Evolutionary conservation across 2,888 invertebrate genomes (phyloP).

Genomic region (Dendrolimus houi): DNA sequence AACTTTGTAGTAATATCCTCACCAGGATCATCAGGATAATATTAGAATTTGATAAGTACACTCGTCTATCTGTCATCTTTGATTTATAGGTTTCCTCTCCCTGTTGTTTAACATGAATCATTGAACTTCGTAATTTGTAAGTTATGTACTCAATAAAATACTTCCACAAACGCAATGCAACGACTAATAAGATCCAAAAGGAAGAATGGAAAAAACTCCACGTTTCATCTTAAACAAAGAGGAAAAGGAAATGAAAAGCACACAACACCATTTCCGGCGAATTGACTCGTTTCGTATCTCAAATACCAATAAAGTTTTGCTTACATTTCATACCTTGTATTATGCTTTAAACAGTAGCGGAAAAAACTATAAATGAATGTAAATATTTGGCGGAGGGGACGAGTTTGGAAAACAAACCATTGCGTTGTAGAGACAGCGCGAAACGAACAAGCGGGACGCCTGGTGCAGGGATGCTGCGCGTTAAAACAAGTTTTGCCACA

Average conservation of each 20-base stretch:
- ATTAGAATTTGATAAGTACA: no score
- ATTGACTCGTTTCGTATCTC: not conserved
- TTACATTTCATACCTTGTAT: not conserved
- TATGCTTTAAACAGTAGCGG: not conserved
- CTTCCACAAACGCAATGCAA: no score
- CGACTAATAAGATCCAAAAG: not conserved
- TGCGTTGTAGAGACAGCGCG: not conserved
- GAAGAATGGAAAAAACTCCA: not conserved
- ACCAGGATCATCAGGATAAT: no score
- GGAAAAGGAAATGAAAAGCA: not conserved
- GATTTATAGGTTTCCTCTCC: no score
- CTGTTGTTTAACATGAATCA: no score
- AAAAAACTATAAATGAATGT: not conserved
- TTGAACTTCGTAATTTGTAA: no score
- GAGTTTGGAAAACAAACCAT: not conserved
- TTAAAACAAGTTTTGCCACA: not conserved
- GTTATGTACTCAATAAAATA: no score
- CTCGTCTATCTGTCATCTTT: no score
- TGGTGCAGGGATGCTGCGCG: not conserved
- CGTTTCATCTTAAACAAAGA: not conserved
- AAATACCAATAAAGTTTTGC: not conserved
- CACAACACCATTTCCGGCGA: not conserved
- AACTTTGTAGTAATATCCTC: no score
- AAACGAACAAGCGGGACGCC: not conserved
- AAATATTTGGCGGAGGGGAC: not conserved